A percentile compares a stretch with the other conserved stretches of the same genome.
Conservation (phyloP, 2,797 vertebrate species). For the Rhincodon typus region DNA sequence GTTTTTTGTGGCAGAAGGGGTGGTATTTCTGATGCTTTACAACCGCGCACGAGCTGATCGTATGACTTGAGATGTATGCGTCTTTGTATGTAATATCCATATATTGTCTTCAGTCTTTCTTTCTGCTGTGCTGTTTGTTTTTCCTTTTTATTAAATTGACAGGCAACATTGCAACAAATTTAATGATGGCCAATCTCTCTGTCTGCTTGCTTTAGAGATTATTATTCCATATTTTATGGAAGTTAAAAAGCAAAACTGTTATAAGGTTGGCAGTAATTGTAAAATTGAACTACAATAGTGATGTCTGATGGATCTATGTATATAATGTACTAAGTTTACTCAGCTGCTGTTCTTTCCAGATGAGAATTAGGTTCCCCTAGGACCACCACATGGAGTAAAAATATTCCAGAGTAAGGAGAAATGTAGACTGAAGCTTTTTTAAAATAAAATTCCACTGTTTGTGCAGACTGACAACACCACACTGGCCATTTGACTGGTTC, state of each 20-base stretch:
- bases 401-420: not conserved
- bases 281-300: not conserved
- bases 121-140: not conserved
- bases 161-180: not conserved
- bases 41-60: not conserved
- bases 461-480: not conserved
- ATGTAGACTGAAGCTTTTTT: conserved; percentile 8
- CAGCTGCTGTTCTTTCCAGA: not conserved
- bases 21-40: not conserved
- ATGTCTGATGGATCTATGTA: not conserved
- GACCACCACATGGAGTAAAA: not conserved
- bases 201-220: not conserved
- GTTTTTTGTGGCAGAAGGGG: no score
- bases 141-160: not conserved
- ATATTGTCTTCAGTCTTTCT: not conserved
- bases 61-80: not conserved
- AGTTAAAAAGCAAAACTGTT: not conserved
- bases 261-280: not conserved
- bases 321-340: not conserved
- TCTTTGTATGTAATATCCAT: not conserved
- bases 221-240: not conserved
- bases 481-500: not conserved
- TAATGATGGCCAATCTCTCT: not conserved
- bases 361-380: not conserved
- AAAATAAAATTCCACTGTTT: not conserved